Conservation (phyloP, 2,888 invertebrate genomes). For the Drosophila macrospina region DNA sequence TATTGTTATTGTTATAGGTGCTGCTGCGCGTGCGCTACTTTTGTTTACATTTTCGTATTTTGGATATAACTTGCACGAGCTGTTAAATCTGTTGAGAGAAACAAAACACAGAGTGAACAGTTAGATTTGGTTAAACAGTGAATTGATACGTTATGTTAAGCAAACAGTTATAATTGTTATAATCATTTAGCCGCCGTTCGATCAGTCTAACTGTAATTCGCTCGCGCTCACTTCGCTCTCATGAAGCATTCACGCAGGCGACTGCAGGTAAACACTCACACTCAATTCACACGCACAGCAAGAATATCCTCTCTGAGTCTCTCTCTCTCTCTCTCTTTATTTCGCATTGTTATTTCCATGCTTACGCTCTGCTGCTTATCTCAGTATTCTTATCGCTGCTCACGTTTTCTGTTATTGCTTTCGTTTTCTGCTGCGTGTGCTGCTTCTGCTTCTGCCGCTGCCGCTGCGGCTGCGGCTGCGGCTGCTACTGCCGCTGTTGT, state of each 20-base stretch:
- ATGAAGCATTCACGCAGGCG: neutral
- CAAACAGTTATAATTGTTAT: neutral
- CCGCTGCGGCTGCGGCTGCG: conserved; percentile 22
- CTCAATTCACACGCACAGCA: conserved; percentile 1
- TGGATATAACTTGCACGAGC: conserved; percentile 47
- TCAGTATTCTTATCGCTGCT: conserved; percentile 69
- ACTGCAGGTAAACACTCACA: neutral
- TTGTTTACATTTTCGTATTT: conserved; percentile 77
- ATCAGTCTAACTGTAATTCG: conserved; percentile 10
- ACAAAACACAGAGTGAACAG: neutral
- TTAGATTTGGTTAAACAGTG: neutral
- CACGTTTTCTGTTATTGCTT: conserved; percentile 58
- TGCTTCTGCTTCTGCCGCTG: conserved; percentile 15
- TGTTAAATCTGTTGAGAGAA: conserved; percentile 48
- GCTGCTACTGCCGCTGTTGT: conserved; percentile 31
- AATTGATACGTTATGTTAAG: neutral
- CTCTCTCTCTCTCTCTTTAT: conserved; percentile 7
- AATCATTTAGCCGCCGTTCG: conserved; percentile 1
- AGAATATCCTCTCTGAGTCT: neutral
- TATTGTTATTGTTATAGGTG: conserved; percentile 43
- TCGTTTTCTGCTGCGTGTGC: conserved; percentile 46
- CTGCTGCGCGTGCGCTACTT: conserved; percentile 74
- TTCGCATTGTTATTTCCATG: conserved; percentile 24
- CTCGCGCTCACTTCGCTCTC: conserved; percentile 6
- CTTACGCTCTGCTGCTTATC: conserved; percentile 70